A percentile compares a stretch with the other conserved stretches of the same genome.
Evolutionary conservation across 2,797 vertebrate genomes (phyloP).

Genomic region (Yasuhikotakia modesta): DNA sequence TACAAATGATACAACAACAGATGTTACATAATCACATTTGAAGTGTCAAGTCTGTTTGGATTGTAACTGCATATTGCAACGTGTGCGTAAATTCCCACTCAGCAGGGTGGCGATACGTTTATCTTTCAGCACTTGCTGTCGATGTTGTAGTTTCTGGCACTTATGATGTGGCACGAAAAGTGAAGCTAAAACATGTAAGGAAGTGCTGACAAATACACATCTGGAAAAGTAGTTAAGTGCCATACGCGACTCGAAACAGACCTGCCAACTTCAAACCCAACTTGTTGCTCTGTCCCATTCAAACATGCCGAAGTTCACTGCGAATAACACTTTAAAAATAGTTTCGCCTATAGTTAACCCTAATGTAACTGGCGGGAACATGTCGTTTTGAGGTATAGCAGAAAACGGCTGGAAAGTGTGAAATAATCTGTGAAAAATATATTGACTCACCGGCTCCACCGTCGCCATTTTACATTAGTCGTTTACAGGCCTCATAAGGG

Average conservation of each 20-base stretch:
- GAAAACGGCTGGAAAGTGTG: constrained; percentile 42
- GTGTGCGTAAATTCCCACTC: neutral
- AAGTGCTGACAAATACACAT: constrained; percentile 5
- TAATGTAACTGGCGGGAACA: neutral
- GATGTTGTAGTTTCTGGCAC: constrained; percentile 4
- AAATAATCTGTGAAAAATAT: constrained; percentile 52
- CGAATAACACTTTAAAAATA: neutral
- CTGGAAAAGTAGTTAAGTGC: constrained; percentile 1
- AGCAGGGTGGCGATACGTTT: neutral
- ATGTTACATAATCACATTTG: neutral
- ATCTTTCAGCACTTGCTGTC: neutral
- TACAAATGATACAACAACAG: neutral
- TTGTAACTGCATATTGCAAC: neutral
- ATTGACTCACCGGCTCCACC: constrained; percentile 95
- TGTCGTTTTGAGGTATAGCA: neutral
- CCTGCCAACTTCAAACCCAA: constrained; percentile 30
- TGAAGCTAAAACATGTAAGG: neutral
- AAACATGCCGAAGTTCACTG: constrained; percentile 38
- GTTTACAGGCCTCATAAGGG: constrained; percentile 71
- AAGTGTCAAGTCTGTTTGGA: neutral
- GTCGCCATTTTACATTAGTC: constrained; percentile 95
- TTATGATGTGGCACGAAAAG: neutral
- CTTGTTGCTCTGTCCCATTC: constrained; percentile 47
- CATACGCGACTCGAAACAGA: constrained; percentile 4
- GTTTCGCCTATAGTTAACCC: neutral